A percentile compares a stretch with the other conserved stretches of the same genome.
phyloP scores from a whole-genome alignment of 1,140 invertebrate genomes.

The Lepidurus apus region DNA sequence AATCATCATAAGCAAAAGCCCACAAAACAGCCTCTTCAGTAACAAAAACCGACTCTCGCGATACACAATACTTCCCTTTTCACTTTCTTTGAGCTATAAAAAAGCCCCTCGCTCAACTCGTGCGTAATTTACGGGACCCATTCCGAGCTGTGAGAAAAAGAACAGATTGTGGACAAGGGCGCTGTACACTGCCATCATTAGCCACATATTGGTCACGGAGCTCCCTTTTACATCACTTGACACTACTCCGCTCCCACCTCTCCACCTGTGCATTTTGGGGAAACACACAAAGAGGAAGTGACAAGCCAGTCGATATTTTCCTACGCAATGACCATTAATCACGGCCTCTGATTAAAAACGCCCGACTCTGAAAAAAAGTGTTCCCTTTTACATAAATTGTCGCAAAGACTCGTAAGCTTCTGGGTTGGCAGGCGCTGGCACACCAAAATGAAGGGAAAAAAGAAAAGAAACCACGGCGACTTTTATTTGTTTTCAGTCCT shows the following conservation, averaged over 20 bases:
- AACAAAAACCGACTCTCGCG: not conserved
- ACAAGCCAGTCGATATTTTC: not conserved
- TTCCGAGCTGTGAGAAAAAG: slow-evolving; percentile 11
- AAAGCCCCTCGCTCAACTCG: slow-evolving; percentile 12
- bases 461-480: no score
- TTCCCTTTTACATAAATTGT: not conserved
- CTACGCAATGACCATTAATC: not conserved
- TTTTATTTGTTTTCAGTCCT: not conserved
- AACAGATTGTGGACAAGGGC: slow-evolving; percentile 15
- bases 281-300: not conserved
- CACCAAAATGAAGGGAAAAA: not conserved
- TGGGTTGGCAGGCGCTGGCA: not conserved
- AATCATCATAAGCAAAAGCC: not conserved
- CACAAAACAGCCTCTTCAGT: not conserved
- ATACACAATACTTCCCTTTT: slow-evolving; percentile 12
- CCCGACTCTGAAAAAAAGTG: not conserved
- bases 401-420: not conserved
- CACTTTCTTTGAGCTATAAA: slow-evolving; percentile 19
- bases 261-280: not conserved
- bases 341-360: not conserved
- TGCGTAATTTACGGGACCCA: slow-evolving; percentile 10
- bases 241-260: slow-evolving; percentile 6
- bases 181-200: not conserved
- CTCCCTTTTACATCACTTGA: not conserved
- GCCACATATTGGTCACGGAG: slow-evolving; percentile 14